Conservation (phyloP, 2,113 vertebrate species). For the Gnathonemus longibarbis region DNA sequence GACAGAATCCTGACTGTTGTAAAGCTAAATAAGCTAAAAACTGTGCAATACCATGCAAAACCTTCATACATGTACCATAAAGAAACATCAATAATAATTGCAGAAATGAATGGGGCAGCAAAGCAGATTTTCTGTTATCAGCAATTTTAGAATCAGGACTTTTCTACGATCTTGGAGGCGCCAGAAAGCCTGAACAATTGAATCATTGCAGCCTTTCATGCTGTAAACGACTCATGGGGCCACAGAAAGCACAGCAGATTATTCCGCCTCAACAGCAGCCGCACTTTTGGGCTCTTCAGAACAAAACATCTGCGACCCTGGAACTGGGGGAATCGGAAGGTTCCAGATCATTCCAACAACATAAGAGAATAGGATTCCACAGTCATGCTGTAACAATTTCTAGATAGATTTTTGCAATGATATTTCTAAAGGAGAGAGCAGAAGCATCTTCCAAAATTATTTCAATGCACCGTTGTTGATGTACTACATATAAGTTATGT, state of each 20-base stretch:
- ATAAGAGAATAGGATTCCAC: conserved; percentile 2
- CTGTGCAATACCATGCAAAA: background rate
- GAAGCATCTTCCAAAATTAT: background rate
- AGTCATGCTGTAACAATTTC: conserved; percentile 17
- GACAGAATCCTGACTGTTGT: background rate
- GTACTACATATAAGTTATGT: background rate
- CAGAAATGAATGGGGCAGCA: background rate
- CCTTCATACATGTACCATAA: background rate
- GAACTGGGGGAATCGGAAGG: background rate
- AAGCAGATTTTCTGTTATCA: background rate
- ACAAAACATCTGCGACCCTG: conserved; percentile 39
- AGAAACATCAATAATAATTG: background rate
- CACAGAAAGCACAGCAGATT: conserved; percentile 18
- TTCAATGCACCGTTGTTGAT: background rate
- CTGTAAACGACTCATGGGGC: background rate
- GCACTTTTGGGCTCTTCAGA: conserved; percentile 34
- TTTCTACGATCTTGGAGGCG: conserved; percentile 13
- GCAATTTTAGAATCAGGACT: background rate
- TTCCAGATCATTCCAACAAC: background rate
- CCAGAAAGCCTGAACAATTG: conserved; percentile 31
- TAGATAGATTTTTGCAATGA: background rate
- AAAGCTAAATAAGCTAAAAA: background rate
- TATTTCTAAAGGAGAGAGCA: background rate
- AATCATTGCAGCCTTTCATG: conserved; percentile 25
- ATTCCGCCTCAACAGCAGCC: conserved; percentile 22